Percentiles rank a stretch among this genome's conserved stretches.
Conservation (phyloP, 2,888 invertebrate species). For the Phyto melanocephala region DNA sequence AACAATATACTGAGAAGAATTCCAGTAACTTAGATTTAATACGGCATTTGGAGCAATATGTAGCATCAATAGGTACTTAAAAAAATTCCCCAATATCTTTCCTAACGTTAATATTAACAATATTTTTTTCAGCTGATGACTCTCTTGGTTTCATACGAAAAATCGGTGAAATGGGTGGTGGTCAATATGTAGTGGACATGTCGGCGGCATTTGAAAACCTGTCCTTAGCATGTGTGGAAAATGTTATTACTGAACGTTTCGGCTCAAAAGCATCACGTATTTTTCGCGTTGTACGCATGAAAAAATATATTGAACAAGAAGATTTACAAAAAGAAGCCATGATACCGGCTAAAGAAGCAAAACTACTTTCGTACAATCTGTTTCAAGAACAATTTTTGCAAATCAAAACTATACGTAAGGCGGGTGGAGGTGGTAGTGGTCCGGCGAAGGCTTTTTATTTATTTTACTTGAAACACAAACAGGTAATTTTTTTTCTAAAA, state of each 20-base stretch:
- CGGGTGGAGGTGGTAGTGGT: constrained; percentile 84
- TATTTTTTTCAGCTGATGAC: constrained; percentile 85
- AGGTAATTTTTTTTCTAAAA: constrained; percentile 76
- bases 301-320: constrained; percentile 93
- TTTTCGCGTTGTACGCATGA: constrained; percentile 89
- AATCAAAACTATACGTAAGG: constrained; percentile 85
- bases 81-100: too few relatives aligned
- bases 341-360: constrained; percentile 96
- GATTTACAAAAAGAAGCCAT: constrained; percentile 94
- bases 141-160: constrained; percentile 86
- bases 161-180: constrained; percentile 90
- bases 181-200: constrained; percentile 88
- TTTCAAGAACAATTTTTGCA: constrained; percentile 84
- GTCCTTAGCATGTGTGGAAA: constrained; percentile 85
- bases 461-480: constrained; percentile 86
- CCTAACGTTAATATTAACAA: too few relatives aligned
- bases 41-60: constrained; percentile 87
- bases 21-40: constrained; percentile 82
- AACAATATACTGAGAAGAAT: constrained; percentile 83
- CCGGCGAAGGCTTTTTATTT: constrained; percentile 90
- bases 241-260: constrained; percentile 90
- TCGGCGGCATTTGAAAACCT: constrained; percentile 85
- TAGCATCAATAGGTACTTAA: constrained; percentile 84
- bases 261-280: constrained; percentile 91
- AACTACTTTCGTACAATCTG: constrained; percentile 90